Percentiles rank a stretch among this genome's conserved stretches.
Evolutionary conservation across 2,113 vertebrate genomes (phyloP).

Genomic region (Rhynchomys soricoides): DNA sequence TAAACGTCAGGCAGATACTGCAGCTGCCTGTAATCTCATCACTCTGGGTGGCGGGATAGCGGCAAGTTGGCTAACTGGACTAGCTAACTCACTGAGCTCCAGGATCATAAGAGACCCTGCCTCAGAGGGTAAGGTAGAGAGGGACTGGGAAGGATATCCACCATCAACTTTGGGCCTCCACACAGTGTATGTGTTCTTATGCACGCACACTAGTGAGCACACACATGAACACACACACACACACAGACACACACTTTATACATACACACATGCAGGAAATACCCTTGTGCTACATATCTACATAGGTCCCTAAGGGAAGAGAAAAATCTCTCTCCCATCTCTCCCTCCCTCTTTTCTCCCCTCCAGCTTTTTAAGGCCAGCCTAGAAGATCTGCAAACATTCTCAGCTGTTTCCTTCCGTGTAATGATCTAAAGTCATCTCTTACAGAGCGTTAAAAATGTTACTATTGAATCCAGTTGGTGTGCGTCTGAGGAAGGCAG

Average conservation of each 20-base stretch:
- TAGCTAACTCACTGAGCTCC: background rate
- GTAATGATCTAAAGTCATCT: slow-evolving; percentile 36
- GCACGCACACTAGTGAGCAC: background rate
- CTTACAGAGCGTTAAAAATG: slow-evolving; percentile 21
- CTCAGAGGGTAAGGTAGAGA: background rate
- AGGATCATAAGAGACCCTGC: background rate
- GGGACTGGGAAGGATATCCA: background rate
- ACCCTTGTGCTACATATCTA: background rate
- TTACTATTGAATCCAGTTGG: slow-evolving; percentile 50
- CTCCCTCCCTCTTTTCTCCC: background rate
- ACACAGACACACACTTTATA: background rate
- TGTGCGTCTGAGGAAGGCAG: slow-evolving; percentile 8
- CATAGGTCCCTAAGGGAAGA: background rate
- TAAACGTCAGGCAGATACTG: background rate
- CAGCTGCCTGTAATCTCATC: background rate
- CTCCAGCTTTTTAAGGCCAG: background rate
- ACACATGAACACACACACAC: background rate
- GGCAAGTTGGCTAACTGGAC: background rate
- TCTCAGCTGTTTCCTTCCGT: slow-evolving; percentile 36
- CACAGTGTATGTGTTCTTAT: background rate
- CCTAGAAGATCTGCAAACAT: slow-evolving; percentile 23
- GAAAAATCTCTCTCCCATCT: background rate
- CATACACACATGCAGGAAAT: background rate
- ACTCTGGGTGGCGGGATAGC: no score
- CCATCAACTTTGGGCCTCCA: background rate